These are phyloP conservation scores for Plusia festucae DNA, from an alignment of 2,888 invertebrate genomes.

Conservation along the genomic window DNA sequence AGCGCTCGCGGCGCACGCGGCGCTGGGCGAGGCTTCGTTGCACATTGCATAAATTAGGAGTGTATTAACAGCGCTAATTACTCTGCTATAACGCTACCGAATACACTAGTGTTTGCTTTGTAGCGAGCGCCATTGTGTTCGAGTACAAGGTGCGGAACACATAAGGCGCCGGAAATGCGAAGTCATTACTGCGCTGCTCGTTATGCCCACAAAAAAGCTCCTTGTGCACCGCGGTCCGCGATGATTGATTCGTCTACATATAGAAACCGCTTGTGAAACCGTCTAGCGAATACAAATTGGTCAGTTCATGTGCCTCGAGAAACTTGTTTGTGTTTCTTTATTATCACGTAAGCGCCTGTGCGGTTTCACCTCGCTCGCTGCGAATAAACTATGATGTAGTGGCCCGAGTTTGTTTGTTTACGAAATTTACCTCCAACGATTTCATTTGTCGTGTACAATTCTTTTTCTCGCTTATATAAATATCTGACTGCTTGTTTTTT, in stretches of 20 bases:
- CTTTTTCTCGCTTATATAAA: slow-evolving; percentile 59
- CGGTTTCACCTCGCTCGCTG: slow-evolving; percentile 69
- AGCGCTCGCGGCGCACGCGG: slow-evolving; percentile 31
- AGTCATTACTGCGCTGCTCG: slow-evolving; percentile 77
- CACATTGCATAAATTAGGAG: slow-evolving; percentile 72
- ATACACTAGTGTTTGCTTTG: slow-evolving; percentile 70
- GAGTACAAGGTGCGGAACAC: slow-evolving; percentile 64
- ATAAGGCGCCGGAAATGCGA: slow-evolving; percentile 71
- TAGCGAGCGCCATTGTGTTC: slow-evolving; percentile 72
- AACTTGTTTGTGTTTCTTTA: slow-evolving; percentile 76
- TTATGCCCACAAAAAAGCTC: slow-evolving; percentile 78
- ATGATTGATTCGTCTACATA: slow-evolving; percentile 81
- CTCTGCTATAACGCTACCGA: slow-evolving; percentile 71
- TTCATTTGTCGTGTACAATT: slow-evolving; percentile 59
- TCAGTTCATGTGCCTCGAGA: slow-evolving; percentile 76
- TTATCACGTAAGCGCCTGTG: slow-evolving; percentile 69
- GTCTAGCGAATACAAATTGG: slow-evolving; percentile 79
- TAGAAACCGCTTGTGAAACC: slow-evolving; percentile 76
- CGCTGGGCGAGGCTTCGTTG: slow-evolving; percentile 56
- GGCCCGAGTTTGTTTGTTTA: slow-evolving; percentile 63
- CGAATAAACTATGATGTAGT: slow-evolving; percentile 66
- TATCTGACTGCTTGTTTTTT: slow-evolving; percentile 66
- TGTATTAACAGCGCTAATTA: slow-evolving; percentile 80
- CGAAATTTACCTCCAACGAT: slow-evolving; percentile 63
- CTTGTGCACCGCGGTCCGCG: slow-evolving; percentile 67